phyloP scores from a whole-genome alignment of 2,797 vertebrate genomes.

The Lutjanus campechanus region DNA sequence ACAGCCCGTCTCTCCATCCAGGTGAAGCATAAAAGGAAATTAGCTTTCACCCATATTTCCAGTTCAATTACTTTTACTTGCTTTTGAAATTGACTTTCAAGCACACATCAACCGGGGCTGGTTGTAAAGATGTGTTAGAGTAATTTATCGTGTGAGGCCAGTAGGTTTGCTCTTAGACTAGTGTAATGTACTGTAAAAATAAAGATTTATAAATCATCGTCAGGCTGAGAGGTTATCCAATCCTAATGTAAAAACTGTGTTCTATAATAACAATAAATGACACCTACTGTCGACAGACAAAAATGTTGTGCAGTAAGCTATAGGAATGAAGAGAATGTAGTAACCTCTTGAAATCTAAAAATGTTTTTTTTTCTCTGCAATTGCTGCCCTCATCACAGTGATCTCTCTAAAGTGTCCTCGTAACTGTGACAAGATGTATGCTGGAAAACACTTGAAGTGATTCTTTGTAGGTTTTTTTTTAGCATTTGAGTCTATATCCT shows the following conservation, averaged over 20 bases:
- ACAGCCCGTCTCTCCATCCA: conserved; percentile 37
- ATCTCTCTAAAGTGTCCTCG: conserved; percentile 20
- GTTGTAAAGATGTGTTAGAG: conserved; percentile 34
- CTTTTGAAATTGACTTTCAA: conserved; percentile 61
- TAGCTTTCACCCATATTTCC: conserved; percentile 57
- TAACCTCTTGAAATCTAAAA: conserved; percentile 16
- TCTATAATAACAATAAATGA: conserved; percentile 22
- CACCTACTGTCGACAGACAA: conserved; percentile 25
- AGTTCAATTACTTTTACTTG: conserved; percentile 61
- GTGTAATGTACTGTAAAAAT: conserved; percentile 10
- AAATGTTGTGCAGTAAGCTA: neutral
- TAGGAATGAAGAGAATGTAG: conserved; percentile 6
- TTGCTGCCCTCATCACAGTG: neutral
- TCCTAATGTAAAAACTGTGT: conserved; percentile 27
- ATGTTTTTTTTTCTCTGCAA: conserved; percentile 11
- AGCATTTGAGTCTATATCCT: neutral
- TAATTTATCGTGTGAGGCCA: conserved; percentile 19
- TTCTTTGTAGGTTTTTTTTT: neutral
- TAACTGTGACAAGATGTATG: conserved; percentile 15
- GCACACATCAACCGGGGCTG: conserved; percentile 16
- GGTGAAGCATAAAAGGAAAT: conserved; percentile 65
- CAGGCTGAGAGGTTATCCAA: conserved; percentile 23
- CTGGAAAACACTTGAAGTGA: neutral
- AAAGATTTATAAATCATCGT: conserved; percentile 28
- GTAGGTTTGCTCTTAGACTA: conserved; percentile 2